Evolutionary conservation across 2,113 vertebrate species (phyloP), one percentile per base, ranked within the genome.

Genomic region (Psilopsiagon aurifrons): DNA sequence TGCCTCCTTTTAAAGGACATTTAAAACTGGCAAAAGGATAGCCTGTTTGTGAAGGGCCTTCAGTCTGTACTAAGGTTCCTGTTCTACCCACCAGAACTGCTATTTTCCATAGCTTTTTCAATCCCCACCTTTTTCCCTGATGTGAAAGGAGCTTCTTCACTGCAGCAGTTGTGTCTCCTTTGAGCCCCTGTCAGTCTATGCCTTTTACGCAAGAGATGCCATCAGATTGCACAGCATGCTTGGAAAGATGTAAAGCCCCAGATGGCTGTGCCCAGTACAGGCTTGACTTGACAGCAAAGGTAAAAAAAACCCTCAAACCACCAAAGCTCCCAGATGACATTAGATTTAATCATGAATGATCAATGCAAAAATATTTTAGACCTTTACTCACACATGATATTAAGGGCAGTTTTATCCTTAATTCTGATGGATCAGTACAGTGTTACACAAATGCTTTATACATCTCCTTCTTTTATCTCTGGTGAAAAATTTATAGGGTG

Each of bases 161-260:
- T 92, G 90, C 71, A 71, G 64, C 60, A 46, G 27, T 83, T 70
- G 47, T 43, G 46, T 81, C 69, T 90, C 60, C 39, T 74, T 78
- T 92, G 86, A 86, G 71, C 78, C 80, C 52, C 43, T 89, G 86
- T 95, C 86, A 78, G 92, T 64, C 83, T 68, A 15, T 68, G 89
- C 86, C 88, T 86, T 91, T 93, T 60, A 74, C 31, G 11, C 68
- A 69, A n/a, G 92, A 62, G 86, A 71, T 95, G 86, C 94, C 96
- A 86, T 94, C 92, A 80, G 83, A 67, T 71, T 64, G 83, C 77
- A 37, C 94, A 93, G 92, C 67, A 54, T 69, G 82, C 92, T 83
- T 54, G 44, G 83, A 83, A 92, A 92, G 83, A 93, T 90, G 73
- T 88, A 79, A 86, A 93, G 77, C 69, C 79, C 73, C 77, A 91